Evolutionary conservation across 2,797 vertebrate species (phyloP), one percentile per base, ranked within the genome.

Genomic region (Sebastes matsubarae): DNA sequence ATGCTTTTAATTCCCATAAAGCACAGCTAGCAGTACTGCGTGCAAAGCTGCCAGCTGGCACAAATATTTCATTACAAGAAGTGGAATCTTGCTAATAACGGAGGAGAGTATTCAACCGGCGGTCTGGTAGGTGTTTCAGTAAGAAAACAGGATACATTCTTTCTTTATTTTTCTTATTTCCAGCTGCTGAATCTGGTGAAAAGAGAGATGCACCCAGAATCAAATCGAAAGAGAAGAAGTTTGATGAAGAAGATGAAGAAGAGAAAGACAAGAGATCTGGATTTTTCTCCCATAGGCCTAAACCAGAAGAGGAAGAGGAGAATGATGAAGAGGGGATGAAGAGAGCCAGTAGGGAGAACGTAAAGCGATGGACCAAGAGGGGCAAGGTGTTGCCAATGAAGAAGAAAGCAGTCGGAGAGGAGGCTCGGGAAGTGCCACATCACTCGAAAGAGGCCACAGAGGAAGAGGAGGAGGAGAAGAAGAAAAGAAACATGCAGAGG

Each of bases 351-450:
- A 94, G 84, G 82, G 95, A 95, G 82, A 90, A 90, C 8, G 72
- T 87, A 10, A 95, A 96, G 88, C 93, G 46, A 6, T 96, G 96
- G 97, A 95, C 93, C 89, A 96, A 96, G 95, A 96, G 95, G 77
- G 94, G 94, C 71, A 96, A 95, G 76, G 89, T 90, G 8, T 52
- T 69, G 36, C 90, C 88, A 9, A 14, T 73, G 61, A 90, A 89
- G 86, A 91, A 77, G 79, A 91, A 89, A 65, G 61, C 64, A 0
- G 46, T 0, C 1, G 84, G 68, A n/a, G 88, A 84, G 24, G 94
- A 95, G 72, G 57, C 78, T 72, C 34, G 77, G 75, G 89, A 88
- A 55, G 81, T 65, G 11, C 92, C 95, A 11, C 97, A 95, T 8
- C 95, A 96, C 79, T 96, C 96, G 0, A 96, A 94, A 80, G 97